Base-by-base conservation (phyloP, 2,888 invertebrate species). In the Agonum fuliginosum region DNA sequence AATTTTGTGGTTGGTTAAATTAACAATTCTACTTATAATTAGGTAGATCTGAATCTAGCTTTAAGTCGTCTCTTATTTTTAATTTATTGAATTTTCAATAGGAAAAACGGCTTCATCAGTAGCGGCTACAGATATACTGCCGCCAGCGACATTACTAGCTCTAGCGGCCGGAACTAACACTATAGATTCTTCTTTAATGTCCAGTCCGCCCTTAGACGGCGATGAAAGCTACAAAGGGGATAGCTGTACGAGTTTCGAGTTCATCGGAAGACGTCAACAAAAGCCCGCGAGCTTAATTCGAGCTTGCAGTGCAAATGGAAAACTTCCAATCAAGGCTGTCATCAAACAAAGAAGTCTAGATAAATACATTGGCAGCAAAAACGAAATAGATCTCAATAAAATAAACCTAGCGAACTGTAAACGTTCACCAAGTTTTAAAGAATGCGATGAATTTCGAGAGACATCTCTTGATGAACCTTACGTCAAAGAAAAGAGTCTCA, bases 161-260 rank as follows among this genome's bases (percentile, higher is more conserved):
- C 82, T 88, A 48, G 88, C 89, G 1, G 87, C 86, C 6, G 87
- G 86, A 5, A 86, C 87, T 78, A 87, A 87, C 71, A 88, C 88
- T 1, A 85, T 87, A n/a, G 88, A 88, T 81, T 88, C 88, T 0
- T 85, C 86, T 24, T 85, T 86, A 54, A 84, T 87, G 19, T 89
- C 90, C 0, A 87, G 89, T 17, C 87, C 90, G 1, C 90, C 90
- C 14, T 87, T 90, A 12, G 91, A 91, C 78, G 90, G 90, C 0
- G 90, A 91, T 0, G 91, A 92, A n/a, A 90, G 90, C 79, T 90
- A 89, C 80, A 88, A 89, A 79, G 91, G 90, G 4, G 91, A 91
- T 81, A 91, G 90, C 77, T 91, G 91, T 83, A 91, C 90, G 19
- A 91, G 91, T 83, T 91, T 91, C 80, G 91, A 91, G 82, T 91